phyloP scores from a whole-genome alignment of 1,140 invertebrate species.

The Hypothenemus hampei region DNA sequence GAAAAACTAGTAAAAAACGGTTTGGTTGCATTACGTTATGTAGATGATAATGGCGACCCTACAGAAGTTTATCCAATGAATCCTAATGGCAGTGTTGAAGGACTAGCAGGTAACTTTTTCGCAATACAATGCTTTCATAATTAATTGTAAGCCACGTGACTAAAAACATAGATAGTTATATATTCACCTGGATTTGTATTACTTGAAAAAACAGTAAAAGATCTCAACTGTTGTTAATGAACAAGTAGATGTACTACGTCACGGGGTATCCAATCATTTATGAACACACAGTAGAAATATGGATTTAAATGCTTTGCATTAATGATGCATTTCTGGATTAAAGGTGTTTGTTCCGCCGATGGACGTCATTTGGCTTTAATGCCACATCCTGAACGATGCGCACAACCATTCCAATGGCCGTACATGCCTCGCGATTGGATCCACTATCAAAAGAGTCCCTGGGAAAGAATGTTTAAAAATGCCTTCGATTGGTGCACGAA shows the following conservation, averaged over 20 bases:
- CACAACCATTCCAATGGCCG: conserved; percentile 81
- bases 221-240: too few relatives aligned
- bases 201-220: too few relatives aligned
- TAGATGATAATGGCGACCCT: conserved; percentile 70
- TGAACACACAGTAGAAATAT: too few relatives aligned
- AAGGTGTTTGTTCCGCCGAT: conserved; percentile 77
- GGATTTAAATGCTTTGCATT: too few relatives aligned
- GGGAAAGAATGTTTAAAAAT: conserved; percentile 89
- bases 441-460: conserved; percentile 65
- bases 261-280: too few relatives aligned
- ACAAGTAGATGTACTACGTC: too few relatives aligned
- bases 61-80: conserved; percentile 87
- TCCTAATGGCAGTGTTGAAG: conserved; percentile 84
- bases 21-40: conserved; percentile 74
- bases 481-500: conserved; percentile 73
- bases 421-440: conserved; percentile 57
- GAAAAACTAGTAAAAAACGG: conserved; percentile 54
- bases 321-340: too few relatives aligned
- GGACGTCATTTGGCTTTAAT: conserved; percentile 95
- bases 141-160: too few relatives aligned
- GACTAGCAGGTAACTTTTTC: conserved; percentile 60
- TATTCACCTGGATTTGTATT: too few relatives aligned
- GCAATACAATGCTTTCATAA: too few relatives aligned
- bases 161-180: too few relatives aligned
- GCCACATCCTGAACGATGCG: conserved; percentile 95